Evolutionary conservation across 2,113 vertebrate genomes (phyloP).

Genomic region (Haemorhous mexicanus): DNA sequence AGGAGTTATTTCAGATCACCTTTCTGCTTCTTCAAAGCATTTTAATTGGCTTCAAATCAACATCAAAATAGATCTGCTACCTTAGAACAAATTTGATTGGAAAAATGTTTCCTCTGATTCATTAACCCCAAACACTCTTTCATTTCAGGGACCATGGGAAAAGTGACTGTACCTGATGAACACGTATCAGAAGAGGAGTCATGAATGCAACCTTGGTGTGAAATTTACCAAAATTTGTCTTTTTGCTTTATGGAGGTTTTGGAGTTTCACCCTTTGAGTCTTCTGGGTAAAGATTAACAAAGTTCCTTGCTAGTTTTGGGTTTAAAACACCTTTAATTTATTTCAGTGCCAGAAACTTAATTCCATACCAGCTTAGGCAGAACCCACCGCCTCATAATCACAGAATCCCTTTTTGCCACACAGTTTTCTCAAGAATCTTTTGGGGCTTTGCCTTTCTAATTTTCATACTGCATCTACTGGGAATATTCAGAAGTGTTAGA

Average conservation of each 20-base stretch:
- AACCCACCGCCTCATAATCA: neutral
- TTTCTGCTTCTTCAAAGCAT: neutral
- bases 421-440: neutral
- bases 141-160: neutral
- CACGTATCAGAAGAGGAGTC: neutral
- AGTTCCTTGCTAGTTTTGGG: neutral
- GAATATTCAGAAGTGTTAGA: neutral
- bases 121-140: neutral
- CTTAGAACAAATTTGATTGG: neutral
- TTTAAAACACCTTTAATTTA: neutral
- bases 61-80: neutral
- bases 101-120: neutral
- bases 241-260: neutral
- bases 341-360: neutral
- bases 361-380: neutral
- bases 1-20: neutral
- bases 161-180: neutral
- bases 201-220: neutral
- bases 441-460: neutral
- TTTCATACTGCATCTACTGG: neutral
- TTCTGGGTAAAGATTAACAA: neutral
- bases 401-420: neutral
- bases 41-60: neutral
- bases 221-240: neutral
- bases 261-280: neutral